Percentiles rank a stretch among this genome's conserved stretches.
Evolutionary conservation across 92 coral and sea anemone species (phyloP).

Genomic region (Isaurus tuberculatus): DNA sequence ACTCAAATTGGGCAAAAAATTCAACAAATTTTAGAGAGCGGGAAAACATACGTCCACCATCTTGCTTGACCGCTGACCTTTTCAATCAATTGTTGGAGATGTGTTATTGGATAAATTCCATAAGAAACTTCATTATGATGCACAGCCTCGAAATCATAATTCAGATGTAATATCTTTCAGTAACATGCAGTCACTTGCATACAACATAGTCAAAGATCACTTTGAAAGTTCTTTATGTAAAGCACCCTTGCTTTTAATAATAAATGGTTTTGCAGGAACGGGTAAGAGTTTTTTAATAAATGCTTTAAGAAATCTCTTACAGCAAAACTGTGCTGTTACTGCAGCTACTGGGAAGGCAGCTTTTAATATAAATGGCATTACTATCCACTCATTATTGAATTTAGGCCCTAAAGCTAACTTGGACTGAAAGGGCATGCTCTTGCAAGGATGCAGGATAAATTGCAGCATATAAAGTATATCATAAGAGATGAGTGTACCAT

Average conservation of each 20-base stretch:
- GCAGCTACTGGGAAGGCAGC: slow-evolving; percentile 62
- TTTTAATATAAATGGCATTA: slow-evolving; percentile 58
- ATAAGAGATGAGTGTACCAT: slow-evolving; percentile 47
- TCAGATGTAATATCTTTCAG: slow-evolving; percentile 49
- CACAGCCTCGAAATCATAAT: slow-evolving; percentile 24
- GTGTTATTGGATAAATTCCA: slow-evolving; percentile 34
- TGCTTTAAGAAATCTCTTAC: slow-evolving; percentile 55
- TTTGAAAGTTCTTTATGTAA: slow-evolving; percentile 34
- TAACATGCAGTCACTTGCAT: slow-evolving; percentile 63
- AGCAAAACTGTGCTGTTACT: slow-evolving; percentile 60
- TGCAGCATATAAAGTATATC: slow-evolving; percentile 36
- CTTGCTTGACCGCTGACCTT: no score
- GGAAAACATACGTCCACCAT: no score
- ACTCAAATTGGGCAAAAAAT: no score
- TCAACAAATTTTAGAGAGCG: no score
- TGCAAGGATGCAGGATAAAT: slow-evolving; percentile 17
- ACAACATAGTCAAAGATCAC: slow-evolving; percentile 59
- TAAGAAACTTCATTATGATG: slow-evolving; percentile 10
- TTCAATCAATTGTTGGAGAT: slow-evolving; percentile 40
- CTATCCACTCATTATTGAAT: slow-evolving; percentile 56
- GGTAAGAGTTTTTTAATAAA: slow-evolving; percentile 60
- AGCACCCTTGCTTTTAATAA: slow-evolving; percentile 52
- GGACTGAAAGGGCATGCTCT: slow-evolving; percentile 53
- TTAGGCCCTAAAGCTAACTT: slow-evolving; percentile 40
- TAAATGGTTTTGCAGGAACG: slow-evolving; percentile 31